Conservation (phyloP, 2,797 vertebrate species). For the Trichosurus vulpecula region DNA sequence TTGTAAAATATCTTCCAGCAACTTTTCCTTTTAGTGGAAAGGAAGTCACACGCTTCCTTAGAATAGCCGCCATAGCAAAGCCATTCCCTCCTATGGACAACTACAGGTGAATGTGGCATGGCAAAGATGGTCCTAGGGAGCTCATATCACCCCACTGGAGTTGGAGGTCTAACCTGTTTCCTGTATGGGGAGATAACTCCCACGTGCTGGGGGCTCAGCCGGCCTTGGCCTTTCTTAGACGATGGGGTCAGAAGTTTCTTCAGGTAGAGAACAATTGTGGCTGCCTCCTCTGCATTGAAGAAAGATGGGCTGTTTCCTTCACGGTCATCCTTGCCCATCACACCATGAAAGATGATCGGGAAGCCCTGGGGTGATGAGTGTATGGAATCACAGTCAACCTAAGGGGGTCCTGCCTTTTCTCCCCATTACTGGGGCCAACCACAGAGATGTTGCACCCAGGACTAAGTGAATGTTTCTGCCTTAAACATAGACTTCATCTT, state of each 20-base stretch:
- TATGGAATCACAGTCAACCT: conserved; percentile 37
- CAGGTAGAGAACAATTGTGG: conserved; percentile 89
- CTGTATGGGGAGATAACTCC: conserved; percentile 97
- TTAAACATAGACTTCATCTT: neutral
- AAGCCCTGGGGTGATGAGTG: conserved; percentile 85
- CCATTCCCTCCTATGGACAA: neutral
- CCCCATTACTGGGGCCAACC: neutral
- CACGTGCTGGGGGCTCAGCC: conserved; percentile 87
- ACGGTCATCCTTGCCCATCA: conserved; percentile 88
- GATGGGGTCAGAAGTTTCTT: conserved; percentile 87
- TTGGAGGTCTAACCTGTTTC: conserved; percentile 89
- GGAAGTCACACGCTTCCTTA: neutral
- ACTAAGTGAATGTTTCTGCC: neutral
- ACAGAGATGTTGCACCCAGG: too few relatives aligned
- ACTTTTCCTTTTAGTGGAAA: neutral
- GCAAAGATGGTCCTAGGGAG: neutral
- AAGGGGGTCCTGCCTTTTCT: fast-evolving
- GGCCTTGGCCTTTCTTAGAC: conserved; percentile 85
- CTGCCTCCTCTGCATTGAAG: conserved; percentile 93
- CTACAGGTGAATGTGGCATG: too few relatives aligned
- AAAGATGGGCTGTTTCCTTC: conserved; percentile 94
- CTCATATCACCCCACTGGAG: neutral
- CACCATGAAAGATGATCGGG: conserved; percentile 94
- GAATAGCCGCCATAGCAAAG: neutral
- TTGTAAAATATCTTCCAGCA: neutral